Conservation (phyloP, 2,113 vertebrate species). For the Bos javanicus region DNA sequence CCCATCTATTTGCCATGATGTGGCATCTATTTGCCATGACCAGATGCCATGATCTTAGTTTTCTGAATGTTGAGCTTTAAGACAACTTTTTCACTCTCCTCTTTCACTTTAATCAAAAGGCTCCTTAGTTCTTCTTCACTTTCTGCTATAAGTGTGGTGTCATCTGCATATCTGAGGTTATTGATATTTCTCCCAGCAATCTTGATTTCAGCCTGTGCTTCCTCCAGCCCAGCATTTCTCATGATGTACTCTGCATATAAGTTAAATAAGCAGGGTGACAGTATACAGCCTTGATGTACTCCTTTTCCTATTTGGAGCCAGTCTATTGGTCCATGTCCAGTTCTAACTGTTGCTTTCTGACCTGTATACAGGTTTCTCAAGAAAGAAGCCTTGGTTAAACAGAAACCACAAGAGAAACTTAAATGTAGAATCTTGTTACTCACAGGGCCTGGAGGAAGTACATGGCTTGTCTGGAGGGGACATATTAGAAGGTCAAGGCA, state of each 20-base stretch:
- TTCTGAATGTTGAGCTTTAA: neutral
- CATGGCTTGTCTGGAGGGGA: neutral
- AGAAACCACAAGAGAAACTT: neutral
- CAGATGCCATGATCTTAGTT: neutral
- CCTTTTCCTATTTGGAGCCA: neutral
- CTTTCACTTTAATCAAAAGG: neutral
- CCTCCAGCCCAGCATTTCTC: neutral
- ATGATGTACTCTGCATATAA: neutral
- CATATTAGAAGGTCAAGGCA: neutral
- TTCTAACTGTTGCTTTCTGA: neutral
- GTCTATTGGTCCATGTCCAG: neutral
- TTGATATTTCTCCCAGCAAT: neutral
- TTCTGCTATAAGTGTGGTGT: neutral
- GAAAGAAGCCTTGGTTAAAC: neutral
- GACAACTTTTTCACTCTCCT: neutral
- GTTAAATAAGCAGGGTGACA: neutral
- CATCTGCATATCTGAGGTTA: neutral
- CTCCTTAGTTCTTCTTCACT: neutral
- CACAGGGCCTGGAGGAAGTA: neutral
- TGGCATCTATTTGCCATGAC: neutral
- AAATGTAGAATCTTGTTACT: neutral
- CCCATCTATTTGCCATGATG: neutral
- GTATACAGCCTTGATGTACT: neutral
- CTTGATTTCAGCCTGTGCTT: neutral
- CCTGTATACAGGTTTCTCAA: neutral